Evolutionary conservation across 2,888 invertebrate genomes (phyloP).

Genomic region (Volucella zonaria): DNA sequence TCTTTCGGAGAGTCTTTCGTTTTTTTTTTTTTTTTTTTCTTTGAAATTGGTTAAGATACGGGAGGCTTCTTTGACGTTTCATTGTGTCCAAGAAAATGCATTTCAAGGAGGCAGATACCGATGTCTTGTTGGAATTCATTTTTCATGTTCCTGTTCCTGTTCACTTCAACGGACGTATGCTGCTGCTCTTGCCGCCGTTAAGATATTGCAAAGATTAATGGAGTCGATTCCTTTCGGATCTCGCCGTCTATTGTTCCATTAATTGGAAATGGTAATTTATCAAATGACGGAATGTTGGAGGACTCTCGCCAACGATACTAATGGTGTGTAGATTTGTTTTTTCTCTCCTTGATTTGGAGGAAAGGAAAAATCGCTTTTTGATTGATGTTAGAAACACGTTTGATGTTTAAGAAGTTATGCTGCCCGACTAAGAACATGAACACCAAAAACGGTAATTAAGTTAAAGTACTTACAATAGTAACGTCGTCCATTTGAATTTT

Average conservation of each 20-base stretch:
- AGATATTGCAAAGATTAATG: slow-evolving; percentile 45
- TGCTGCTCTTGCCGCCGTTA: not conserved
- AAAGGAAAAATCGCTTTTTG: too few relatives aligned
- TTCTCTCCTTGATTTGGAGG: too few relatives aligned
- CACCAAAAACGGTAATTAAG: too few relatives aligned
- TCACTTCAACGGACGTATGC: not conserved
- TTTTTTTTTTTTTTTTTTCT: not conserved
- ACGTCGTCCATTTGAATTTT: too few relatives aligned
- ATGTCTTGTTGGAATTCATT: slow-evolving; percentile 46
- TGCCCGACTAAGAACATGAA: too few relatives aligned
- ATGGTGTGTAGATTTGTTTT: too few relatives aligned
- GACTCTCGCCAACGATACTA: too few relatives aligned
- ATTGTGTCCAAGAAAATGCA: slow-evolving; percentile 45
- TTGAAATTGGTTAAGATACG: not conserved
- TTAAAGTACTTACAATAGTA: too few relatives aligned
- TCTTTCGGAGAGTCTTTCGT: too few relatives aligned
- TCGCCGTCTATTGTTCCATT: slow-evolving; percentile 52
- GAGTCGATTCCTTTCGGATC: slow-evolving; percentile 22
- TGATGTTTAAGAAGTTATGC: too few relatives aligned
- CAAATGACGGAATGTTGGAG: slow-evolving; percentile 35
- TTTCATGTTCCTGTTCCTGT: slow-evolving; percentile 36
- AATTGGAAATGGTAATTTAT: slow-evolving; percentile 54
- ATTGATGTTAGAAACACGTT: too few relatives aligned
- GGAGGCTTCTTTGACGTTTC: slow-evolving; percentile 18
- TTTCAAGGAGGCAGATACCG: slow-evolving; percentile 40